phyloP scores from a whole-genome alignment of 2,113 vertebrate species.

The Neogobius melanostomus region DNA sequence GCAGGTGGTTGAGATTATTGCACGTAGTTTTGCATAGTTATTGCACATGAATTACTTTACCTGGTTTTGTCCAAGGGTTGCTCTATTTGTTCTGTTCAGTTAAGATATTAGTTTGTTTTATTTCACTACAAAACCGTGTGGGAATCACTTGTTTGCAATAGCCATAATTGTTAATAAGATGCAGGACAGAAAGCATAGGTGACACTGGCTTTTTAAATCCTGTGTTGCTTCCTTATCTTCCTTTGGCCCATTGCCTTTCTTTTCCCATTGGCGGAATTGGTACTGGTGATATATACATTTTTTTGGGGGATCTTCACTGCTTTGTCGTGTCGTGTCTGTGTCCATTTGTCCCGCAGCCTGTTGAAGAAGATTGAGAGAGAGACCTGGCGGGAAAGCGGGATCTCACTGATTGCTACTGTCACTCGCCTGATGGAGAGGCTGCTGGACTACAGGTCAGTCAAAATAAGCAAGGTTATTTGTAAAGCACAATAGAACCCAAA shows the following conservation, averaged over 20 bases:
- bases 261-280: slow-evolving; percentile 1
- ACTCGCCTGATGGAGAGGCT: slow-evolving; percentile 97
- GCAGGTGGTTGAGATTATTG: too few relatives aligned
- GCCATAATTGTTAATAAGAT: slow-evolving; percentile 10
- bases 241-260: background rate
- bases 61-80: background rate
- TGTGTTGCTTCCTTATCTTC: slow-evolving; percentile 28
- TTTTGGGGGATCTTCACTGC: slow-evolving; percentile 19
- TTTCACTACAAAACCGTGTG: background rate
- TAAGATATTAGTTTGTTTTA: background rate
- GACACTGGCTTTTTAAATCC: slow-evolving; percentile 40
- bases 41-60: too few relatives aligned
- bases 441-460: slow-evolving; percentile 91
- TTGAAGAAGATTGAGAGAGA: slow-evolving; percentile 99
- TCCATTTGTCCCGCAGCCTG: slow-evolving; percentile 80
- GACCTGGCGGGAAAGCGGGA: slow-evolving; percentile 97
- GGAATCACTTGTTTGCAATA: background rate
- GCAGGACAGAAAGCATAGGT: slow-evolving; percentile 62
- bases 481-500: too few relatives aligned
- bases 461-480: too few relatives aligned
- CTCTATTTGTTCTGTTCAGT: background rate
- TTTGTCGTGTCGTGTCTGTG: slow-evolving; percentile 28
- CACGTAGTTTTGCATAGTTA: too few relatives aligned
- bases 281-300: background rate
- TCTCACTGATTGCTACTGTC: slow-evolving; percentile 96